Conservation (phyloP, 2,888 invertebrate genomes). For the Parapristionchus giblindavisi region DNA sequence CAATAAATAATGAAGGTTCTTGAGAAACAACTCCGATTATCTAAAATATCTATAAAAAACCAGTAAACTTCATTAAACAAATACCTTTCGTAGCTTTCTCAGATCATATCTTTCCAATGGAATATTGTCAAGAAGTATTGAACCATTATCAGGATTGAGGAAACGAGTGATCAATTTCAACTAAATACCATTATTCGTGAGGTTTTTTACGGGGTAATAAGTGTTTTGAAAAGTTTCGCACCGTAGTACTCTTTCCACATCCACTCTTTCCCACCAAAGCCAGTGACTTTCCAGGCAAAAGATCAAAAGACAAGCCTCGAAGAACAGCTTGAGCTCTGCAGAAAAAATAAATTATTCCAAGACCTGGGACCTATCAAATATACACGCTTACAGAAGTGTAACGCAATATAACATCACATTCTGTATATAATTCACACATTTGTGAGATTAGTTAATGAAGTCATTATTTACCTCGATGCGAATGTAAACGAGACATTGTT, state of each 20-base stretch:
- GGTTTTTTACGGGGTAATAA: no score
- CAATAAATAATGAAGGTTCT: conserved; percentile 4
- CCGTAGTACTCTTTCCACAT: conserved; percentile 32
- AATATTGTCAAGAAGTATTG: not conserved
- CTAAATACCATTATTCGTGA: no score
- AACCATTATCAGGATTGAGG: not conserved
- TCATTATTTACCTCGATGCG: conserved; percentile 19
- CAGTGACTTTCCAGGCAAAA: not conserved
- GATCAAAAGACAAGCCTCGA: not conserved
- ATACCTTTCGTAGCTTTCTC: conserved; percentile 8
- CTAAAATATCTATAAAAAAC: not conserved
- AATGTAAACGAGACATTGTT: not conserved
- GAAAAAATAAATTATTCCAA: not conserved
- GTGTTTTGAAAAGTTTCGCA: not conserved
- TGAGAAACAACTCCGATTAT: conserved; percentile 15
- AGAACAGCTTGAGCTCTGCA: not conserved
- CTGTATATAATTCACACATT: no score
- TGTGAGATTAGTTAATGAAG: no score
- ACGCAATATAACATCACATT: no score
- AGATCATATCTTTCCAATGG: conserved; percentile 7
- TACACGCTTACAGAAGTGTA: no score
- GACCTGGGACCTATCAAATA: not conserved
- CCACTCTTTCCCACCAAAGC: conserved; percentile 29
- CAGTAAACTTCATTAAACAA: not conserved
- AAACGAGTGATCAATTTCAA: conserved; percentile 21